Evolutionary conservation across 1,140 invertebrate species (phyloP), one percentile per base, ranked within the genome.

Genomic region (Macrostomum lignano): DNA sequence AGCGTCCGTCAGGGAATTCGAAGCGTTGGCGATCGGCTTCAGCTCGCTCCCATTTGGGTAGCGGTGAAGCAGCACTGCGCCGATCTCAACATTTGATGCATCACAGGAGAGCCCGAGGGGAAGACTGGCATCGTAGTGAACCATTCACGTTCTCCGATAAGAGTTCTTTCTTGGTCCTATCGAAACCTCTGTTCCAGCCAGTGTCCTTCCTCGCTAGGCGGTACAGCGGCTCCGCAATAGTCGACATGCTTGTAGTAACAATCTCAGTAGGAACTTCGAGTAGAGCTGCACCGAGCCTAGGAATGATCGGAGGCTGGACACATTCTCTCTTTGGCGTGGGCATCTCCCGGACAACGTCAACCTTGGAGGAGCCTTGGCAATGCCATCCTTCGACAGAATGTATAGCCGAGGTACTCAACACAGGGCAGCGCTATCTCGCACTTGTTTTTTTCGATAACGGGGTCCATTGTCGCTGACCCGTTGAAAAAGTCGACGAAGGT

Each of bases 261-360:
- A n/a, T n/a, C n/a, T n/a, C n/a, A n/a, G n/a, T 10, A 39, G 11
- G 33, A 39, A 39, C 23, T 37, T 39, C 10, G 3, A 3, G 17
- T 39, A 37, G 14, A 22, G 37, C 11, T 37, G 35, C 3, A 38
- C 17, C 13, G 11, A 28, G 17, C 38, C 28, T n/a, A 37, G 22
- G 26, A 39, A 38, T 7, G 36, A 35, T 10, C 25, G 24, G 2
- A 37, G 22, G 6, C 21, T 24, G 2, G 20, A 20, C 2, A 36
- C 32, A 15, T 25, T 9, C 9, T n/a, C n/a, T n/a, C n/a, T 33
- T 28, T 21, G 33, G 33, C 7, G 34, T 14, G 14, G 15, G 15
- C 5, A 13, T 21, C 34, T 11, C 11, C 31, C 13, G n/a, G 10
- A 22, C 7, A 21, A 5, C 7, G 7, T 14, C 7, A 25, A 21